Evolutionary conservation across 2,797 vertebrate species (phyloP), one percentile per base, ranked within the genome.

Genomic region (Hyperoplus lanceolatus): DNA sequence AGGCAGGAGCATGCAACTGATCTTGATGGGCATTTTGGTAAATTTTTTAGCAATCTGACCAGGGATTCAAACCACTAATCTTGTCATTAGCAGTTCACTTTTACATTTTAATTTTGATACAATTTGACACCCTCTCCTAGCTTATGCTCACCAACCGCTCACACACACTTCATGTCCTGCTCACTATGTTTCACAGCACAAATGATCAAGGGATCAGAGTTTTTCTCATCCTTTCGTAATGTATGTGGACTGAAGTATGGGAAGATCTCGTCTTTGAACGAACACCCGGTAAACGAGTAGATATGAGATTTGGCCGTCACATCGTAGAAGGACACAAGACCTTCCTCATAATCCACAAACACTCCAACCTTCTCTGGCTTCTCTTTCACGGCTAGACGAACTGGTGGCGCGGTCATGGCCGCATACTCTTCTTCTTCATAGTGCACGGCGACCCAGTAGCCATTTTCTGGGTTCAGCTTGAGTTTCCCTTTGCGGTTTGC

Each of bases 201-300:
- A 75, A 92, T 89, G 21, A 88, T 71, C 74, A 93, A 71, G 38
- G 92, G 89, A 9, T 70, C 50, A 1, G 21, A 0, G 66, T 92
- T 92, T 15, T 38, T 54, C n/a, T 80, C 48, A 1, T 73, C 58
- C 11, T 74, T 6, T 18, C 64, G 29, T 29, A 29, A 77, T 5
- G 36, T 3, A 1, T 92, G 91, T 1, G 89, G 91, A 58, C 90
- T 91, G 70, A 93, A 85, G 63, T 93, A 93, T 0, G 91, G 92
- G 18, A 81, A 59, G n/a, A 94, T 66, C 16, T 76, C 54, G 1
- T 42, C 78, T 5, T 0, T 39, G 49, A 93, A 92, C 1, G 13
- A 65, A 59, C 88, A 89, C 3, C 46, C 38, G 0, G 73, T 85
- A 45, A 92, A 92, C 0, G 91, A 84, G 81, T 89, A 87, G 42